Evolutionary conservation across 1,140 invertebrate genomes (phyloP).

Genomic region (Atta colombica): DNA sequence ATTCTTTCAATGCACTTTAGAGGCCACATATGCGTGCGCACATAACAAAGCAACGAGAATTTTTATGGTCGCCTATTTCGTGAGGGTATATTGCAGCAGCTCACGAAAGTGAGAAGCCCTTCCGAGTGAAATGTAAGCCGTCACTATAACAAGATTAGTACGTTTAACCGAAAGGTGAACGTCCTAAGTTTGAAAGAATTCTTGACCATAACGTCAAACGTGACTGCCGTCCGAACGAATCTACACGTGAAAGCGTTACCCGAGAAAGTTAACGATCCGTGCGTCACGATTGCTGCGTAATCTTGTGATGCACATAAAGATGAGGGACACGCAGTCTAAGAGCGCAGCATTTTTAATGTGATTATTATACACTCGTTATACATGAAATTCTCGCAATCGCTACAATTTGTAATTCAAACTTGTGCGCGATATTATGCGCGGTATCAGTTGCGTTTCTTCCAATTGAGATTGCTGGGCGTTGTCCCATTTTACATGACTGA

Average conservation of each 20-base stretch:
- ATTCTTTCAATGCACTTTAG: neutral
- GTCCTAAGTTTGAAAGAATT: slow-evolving; percentile 54
- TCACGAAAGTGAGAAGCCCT: slow-evolving; percentile 27
- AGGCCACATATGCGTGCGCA: neutral
- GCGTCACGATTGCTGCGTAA: slow-evolving; percentile 64
- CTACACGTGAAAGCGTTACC: slow-evolving; percentile 70
- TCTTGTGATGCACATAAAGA: slow-evolving; percentile 52
- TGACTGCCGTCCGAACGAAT: slow-evolving; percentile 67
- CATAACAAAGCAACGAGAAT: slow-evolving; percentile 15
- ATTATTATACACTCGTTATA: slow-evolving; percentile 15
- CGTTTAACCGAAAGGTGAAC: slow-evolving; percentile 31
- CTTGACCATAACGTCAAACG: slow-evolving; percentile 68
- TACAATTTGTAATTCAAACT: neutral
- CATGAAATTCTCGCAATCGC: neutral
- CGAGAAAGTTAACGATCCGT: slow-evolving; percentile 75
- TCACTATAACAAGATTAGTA: slow-evolving; percentile 39
- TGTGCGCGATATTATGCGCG: no score
- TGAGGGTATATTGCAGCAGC: slow-evolving; percentile 6
- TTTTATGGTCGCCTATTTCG: slow-evolving; percentile 20
- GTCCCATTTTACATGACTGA: neutral
- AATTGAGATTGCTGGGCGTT: neutral
- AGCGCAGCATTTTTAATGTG: neutral
- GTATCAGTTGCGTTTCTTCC: neutral
- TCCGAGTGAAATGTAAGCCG: slow-evolving; percentile 23
- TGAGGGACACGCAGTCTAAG: neutral